phyloP scores from a whole-genome alignment of 2,113 vertebrate species.

The Rhegmatorhina hoffmannsi region DNA sequence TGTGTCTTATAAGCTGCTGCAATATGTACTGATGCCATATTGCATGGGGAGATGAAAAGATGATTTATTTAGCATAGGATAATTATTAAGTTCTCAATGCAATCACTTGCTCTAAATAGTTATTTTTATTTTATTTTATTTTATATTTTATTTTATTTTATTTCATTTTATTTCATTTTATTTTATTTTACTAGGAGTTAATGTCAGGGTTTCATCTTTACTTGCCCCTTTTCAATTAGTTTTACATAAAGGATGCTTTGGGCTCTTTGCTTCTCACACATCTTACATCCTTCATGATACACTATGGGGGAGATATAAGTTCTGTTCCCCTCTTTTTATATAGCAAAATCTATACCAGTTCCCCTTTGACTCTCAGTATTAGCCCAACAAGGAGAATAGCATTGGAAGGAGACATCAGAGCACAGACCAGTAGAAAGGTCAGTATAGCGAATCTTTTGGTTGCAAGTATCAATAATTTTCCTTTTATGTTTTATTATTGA shows the following conservation, averaged over 20 bases:
- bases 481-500: neutral
- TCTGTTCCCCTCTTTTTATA: neutral
- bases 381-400: neutral
- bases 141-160: neutral
- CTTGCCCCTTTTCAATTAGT: neutral
- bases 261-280: neutral
- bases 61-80: neutral
- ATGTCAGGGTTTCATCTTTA: neutral
- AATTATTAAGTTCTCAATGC: neutral
- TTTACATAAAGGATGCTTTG: slow-evolving; percentile 7
- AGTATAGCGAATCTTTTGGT: accelerated
- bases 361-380: neutral
- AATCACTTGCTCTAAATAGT: neutral
- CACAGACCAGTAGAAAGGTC: neutral
- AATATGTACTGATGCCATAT: neutral
- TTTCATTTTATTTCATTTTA: neutral
- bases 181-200: neutral
- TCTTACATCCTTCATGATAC: neutral
- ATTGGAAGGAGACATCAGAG: neutral
- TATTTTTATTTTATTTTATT: neutral
- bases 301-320: neutral
- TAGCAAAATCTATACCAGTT: neutral
- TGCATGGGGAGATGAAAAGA: neutral
- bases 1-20: neutral
- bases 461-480: neutral